Base-by-base conservation (phyloP, 2,888 invertebrate species). In the Brenthis daphne region DNA sequence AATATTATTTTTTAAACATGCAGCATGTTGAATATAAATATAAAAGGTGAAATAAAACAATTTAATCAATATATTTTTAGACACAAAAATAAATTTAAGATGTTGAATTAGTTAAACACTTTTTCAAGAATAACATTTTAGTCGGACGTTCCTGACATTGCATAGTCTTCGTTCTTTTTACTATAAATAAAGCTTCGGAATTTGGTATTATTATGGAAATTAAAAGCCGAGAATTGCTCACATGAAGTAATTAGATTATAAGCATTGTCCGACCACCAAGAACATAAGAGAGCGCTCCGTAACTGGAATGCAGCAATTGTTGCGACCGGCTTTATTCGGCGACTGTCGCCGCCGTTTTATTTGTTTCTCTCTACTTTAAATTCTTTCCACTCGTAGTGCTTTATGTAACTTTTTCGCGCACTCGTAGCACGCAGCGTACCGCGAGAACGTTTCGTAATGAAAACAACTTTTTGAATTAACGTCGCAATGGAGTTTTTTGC, bases 391-490 rank as follows among this genome's bases (percentile, higher is more conserved):
- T 85, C 81, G 80, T 76, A 73, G 80, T 83, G 86, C 85, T 88
- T 86, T 86, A 86, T 87, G 82, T 82, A 82, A 85, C 84, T 85
- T 84, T 82, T 83, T 80, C 82, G 80, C 80, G 81, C 81, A 79
- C 81, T 80, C 79, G 75, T 71, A 75, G 79, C 77, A 75, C 78
- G 78, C 82, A 84, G 79, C 82, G 81, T 81, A 82, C 81, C 84
- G 84, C 82, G 84, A 87, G 83, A 87, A 80, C 82, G 84, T 82
- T 85, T 76, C 78, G 80, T 86, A 90, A 90, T 90, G 89, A 87
- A 90, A 90, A 85, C 86, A 88, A 91, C 90, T 91, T 91, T 92
- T 87, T 90, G 86, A 91, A 91, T 90, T 88, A 89, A 87, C 88
- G 86, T 87, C 85, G 84, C 85, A 82, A 85, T 85, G 84, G 85